Conservation (phyloP, 2,113 vertebrate species). For the Chiloscyllium plagiosum region DNA sequence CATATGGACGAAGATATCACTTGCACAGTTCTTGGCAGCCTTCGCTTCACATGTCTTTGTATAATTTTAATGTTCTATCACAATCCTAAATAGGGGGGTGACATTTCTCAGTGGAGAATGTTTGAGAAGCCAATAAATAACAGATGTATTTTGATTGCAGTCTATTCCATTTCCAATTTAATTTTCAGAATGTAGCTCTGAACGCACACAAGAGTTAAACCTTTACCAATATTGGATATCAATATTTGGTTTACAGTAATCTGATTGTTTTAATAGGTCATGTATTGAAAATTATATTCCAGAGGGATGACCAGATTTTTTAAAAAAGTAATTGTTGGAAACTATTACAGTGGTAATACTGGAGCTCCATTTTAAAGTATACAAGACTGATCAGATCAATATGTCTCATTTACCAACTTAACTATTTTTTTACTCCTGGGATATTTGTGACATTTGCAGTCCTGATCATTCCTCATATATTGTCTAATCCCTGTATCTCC, state of each 20-base stretch:
- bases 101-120: background rate
- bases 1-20: constrained; percentile 17
- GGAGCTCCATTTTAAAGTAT: too few species aligned
- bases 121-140: background rate
- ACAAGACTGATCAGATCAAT: too few species aligned
- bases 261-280: background rate
- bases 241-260: background rate
- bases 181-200: background rate
- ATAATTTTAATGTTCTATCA: background rate
- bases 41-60: background rate
- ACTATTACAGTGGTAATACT: too few species aligned
- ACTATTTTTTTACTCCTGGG: too few species aligned
- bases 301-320: too few species aligned
- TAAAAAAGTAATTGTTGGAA: too few species aligned
- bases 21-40: constrained; percentile 13
- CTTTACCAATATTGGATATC: background rate
- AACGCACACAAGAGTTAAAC: background rate
- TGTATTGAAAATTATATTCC: background rate
- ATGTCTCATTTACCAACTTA: too few species aligned
- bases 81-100: background rate
- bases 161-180: background rate
- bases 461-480: background rate
- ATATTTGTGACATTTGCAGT: background rate
- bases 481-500: background rate
- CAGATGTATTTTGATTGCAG: constrained; percentile 24